Evolutionary conservation across 2,888 invertebrate species (phyloP).

Genomic region (Polia nebulosa): DNA sequence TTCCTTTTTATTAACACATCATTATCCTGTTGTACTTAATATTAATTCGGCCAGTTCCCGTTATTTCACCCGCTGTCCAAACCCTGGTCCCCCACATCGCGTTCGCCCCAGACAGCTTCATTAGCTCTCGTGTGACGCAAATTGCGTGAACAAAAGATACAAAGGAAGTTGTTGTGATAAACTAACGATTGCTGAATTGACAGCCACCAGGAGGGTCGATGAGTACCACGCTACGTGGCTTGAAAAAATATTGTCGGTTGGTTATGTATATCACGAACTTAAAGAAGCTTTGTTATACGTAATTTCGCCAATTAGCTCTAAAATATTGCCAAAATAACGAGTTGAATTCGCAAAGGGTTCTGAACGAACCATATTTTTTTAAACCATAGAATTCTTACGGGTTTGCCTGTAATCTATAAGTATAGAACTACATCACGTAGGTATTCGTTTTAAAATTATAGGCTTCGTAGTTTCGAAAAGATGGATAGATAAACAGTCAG

Average conservation of each 20-base stretch:
- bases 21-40: constrained; percentile 32
- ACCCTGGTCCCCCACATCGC: constrained; percentile 58
- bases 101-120: constrained; percentile 67
- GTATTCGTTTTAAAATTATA: too few relatives aligned
- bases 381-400: too few relatives aligned
- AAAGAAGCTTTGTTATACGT: background rate
- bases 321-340: background rate
- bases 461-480: too few relatives aligned
- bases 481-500: too few relatives aligned
- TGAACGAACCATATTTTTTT: too few relatives aligned
- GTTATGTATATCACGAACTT: constrained; percentile 10
- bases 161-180: constrained; percentile 82
- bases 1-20: constrained; percentile 10
- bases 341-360: too few relatives aligned
- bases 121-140: constrained; percentile 70
- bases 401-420: too few relatives aligned
- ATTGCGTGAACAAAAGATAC: constrained; percentile 80
- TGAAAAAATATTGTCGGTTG: constrained; percentile 23
- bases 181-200: constrained; percentile 84
- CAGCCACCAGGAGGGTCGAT: constrained; percentile 78
- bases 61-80: constrained; percentile 57
- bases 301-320: background rate
- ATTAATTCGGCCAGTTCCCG: constrained; percentile 43
- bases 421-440: too few relatives aligned
- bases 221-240: constrained; percentile 32